These are phyloP conservation scores for Hepsetus odoe DNA, from an alignment of 2,113 vertebrate genomes.

Conservation along the genomic window DNA sequence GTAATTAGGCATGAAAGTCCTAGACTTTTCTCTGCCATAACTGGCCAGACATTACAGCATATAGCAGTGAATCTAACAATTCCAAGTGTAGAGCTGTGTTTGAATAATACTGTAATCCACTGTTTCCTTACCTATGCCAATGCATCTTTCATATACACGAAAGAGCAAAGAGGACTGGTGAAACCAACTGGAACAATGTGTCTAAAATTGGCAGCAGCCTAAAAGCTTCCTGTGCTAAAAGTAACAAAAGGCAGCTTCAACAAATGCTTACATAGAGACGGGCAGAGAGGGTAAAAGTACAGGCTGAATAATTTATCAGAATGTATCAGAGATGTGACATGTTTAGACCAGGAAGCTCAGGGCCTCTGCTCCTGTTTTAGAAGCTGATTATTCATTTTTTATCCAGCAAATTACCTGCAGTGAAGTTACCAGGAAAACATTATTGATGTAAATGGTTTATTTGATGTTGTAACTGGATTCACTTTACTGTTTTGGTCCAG, in stretches of 20 bases:
- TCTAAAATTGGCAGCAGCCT: slow-evolving; percentile 59
- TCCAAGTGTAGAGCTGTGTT: slow-evolving; percentile 3
- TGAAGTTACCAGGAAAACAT: slow-evolving; percentile 42
- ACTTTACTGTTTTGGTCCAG: not conserved
- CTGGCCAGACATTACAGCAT: not conserved
- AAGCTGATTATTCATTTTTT: slow-evolving; percentile 32
- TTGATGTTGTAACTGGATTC: not conserved
- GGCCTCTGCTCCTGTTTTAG: slow-evolving; percentile 52
- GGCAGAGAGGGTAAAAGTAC: slow-evolving; percentile 63
- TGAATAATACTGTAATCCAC: slow-evolving; percentile 54
- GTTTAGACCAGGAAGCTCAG: slow-evolving; percentile 66
- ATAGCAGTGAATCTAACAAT: not conserved
- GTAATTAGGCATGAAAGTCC: too few relatives aligned
- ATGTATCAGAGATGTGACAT: slow-evolving; percentile 70
- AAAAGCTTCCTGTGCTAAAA: slow-evolving; percentile 70
- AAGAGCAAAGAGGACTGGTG: slow-evolving; percentile 49
- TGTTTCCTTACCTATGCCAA: slow-evolving; percentile 42
- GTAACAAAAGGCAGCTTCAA: slow-evolving; percentile 56
- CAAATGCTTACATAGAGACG: slow-evolving; percentile 70
- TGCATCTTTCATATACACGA: slow-evolving; percentile 21
- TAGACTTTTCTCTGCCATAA: too few relatives aligned
- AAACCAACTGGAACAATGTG: slow-evolving; percentile 62
- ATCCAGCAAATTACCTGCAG: slow-evolving; percentile 62
- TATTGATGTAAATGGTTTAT: not conserved
- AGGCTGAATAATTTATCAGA: slow-evolving; percentile 72